phyloP scores from a whole-genome alignment of 2,888 invertebrate genomes.

The Creontiades dilutus region DNA sequence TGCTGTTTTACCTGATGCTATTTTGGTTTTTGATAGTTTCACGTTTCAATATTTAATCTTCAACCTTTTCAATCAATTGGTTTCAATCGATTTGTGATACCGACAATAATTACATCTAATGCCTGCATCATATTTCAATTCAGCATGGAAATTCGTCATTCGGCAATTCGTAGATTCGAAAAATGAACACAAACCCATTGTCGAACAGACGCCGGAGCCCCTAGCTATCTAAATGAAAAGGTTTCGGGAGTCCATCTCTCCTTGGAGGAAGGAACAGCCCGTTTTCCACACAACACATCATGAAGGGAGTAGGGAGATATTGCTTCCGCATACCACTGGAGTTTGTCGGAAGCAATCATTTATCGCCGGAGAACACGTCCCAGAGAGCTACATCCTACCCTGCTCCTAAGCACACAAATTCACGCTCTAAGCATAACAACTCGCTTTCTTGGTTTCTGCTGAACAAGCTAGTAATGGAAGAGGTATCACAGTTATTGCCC shows the following conservation, averaged over 20 bases:
- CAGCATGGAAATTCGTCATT: too few species aligned
- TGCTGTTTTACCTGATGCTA: too few species aligned
- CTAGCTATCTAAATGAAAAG: not conserved
- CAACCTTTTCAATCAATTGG: too few species aligned
- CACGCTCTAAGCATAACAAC: not conserved
- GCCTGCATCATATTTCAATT: too few species aligned
- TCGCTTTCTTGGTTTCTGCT: constrained; percentile 5
- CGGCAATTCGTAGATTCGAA: too few species aligned
- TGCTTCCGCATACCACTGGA: constrained; percentile 36
- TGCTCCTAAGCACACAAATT: constrained; percentile 11
- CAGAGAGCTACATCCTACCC: constrained; percentile 3
- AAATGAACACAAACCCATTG: too few species aligned
- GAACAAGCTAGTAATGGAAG: not conserved
- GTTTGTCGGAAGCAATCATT: constrained; percentile 39
- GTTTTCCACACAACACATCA: not conserved
- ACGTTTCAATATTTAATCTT: too few species aligned
- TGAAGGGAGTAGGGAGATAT: not conserved
- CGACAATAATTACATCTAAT: too few species aligned
- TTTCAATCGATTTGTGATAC: too few species aligned
- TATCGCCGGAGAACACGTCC: constrained; percentile 1
- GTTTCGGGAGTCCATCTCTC: not conserved
- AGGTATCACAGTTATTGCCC: not conserved
- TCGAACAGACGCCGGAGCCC: too few species aligned
- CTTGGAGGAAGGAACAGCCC: not conserved
- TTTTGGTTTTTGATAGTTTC: too few species aligned